Base-by-base conservation (phyloP, 1,140 invertebrate species). In the Leptinotarsa undecemlineata region DNA sequence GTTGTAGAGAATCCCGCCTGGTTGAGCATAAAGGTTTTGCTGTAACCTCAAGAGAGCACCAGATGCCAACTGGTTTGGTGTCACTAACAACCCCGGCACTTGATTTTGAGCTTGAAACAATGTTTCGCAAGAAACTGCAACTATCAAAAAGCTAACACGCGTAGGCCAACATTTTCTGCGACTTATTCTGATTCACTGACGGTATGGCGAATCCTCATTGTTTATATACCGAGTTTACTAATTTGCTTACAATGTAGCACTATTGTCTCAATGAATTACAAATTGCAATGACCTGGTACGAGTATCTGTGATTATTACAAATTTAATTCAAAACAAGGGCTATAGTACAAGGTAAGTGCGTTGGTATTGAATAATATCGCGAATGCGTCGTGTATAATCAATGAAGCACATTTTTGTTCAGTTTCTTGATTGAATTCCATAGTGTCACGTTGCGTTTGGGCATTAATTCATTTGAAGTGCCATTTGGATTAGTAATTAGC, bases 321-420 rank as follows among this genome's bases (percentile, higher is more conserved):
- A 57, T 57, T 57, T 57, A 57, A 57, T 57, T 57, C 51, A 57
- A 57, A 57, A 57, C 51, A 57, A 57, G 51, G 51, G 51, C 51
- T 57, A 13, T 57, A 57, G 51, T 57, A 57, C 51, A 57, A 57
- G 51, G 51, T 57, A n/a, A 17, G 51, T 57, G 15, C n/a, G 51
- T 57, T 57, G 13, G 51, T 19, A 19, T 17, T 57, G 51, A 57
- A 57, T 57, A 57, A 57, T 15, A 57, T 57, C n/a, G 51, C 51
- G n/a, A 57, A 57, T 57, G 51, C n/a, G 51, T 19, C 14, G 51
- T 57, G 51, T 57, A 57, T 57, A 57, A 57, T 19, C n/a, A 57
- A 57, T 57, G 51, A 57, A 15, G 51, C 15, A 19, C 51, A 57
- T 5, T 57, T 57, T 57, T 19, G 14, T 57, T 57, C n/a, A 15